Evolutionary conservation across 2,113 vertebrate species (phyloP).

Genomic region (Scortum barcoo): DNA sequence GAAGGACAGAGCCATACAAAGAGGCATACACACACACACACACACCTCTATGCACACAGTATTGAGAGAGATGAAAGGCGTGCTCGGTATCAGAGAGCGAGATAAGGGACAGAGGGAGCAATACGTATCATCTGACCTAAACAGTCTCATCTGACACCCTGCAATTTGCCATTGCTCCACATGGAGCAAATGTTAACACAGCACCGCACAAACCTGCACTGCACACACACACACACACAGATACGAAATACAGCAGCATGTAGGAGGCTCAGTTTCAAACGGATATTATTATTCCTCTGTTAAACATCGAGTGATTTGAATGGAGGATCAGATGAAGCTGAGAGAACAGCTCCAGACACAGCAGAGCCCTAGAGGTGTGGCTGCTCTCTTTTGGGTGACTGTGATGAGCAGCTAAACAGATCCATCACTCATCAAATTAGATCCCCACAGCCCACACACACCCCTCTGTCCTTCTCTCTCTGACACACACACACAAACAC

Average conservation of each 20-base stretch:
- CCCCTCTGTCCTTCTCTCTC: background rate
- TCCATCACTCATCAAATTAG: slow-evolving; percentile 75
- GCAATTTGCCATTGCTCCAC: slow-evolving; percentile 79
- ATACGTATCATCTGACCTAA: slow-evolving; percentile 82
- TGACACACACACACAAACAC: background rate
- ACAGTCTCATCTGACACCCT: slow-evolving; percentile 81
- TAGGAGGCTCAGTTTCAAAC: slow-evolving; percentile 42
- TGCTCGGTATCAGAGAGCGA: slow-evolving; percentile 69
- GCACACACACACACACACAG: slow-evolving; percentile 14
- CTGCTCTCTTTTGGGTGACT: slow-evolving; percentile 66
- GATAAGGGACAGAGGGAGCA: slow-evolving; percentile 73
- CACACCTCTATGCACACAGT: slow-evolving; percentile 58
- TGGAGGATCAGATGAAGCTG: slow-evolving; percentile 30
- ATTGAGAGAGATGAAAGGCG: slow-evolving; percentile 75
- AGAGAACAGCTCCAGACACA: slow-evolving; percentile 41
- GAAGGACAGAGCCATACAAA: slow-evolving; percentile 80
- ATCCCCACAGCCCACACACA: slow-evolving; percentile 20
- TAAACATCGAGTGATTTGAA: slow-evolving; percentile 39
- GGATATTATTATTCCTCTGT: slow-evolving; percentile 20
- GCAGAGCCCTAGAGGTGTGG: slow-evolving; percentile 64
- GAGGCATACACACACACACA: slow-evolving; percentile 41
- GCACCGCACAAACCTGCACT: slow-evolving; percentile 43
- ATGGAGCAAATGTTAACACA: slow-evolving; percentile 80
- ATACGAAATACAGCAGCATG: slow-evolving; percentile 14
- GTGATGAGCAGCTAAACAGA: slow-evolving; percentile 69